phyloP scores from a whole-genome alignment of 2,113 vertebrate species.

The Xenotilapia flavipinnis region DNA sequence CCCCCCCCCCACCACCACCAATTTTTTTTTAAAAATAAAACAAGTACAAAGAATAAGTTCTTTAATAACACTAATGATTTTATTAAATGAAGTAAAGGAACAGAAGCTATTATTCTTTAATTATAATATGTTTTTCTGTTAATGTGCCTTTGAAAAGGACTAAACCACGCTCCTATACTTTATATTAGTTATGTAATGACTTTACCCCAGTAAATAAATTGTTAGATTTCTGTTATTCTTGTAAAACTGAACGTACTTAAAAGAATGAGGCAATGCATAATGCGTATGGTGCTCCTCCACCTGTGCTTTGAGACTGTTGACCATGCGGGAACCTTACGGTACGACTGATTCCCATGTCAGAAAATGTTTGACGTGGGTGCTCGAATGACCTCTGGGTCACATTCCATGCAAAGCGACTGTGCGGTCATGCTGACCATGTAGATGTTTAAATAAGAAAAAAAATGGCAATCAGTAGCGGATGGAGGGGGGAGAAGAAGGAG shows the following conservation, averaged over 20 bases:
- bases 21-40: neutral
- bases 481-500: neutral
- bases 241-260: neutral
- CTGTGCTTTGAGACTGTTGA: slow-evolving; percentile 12
- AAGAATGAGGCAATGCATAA: neutral
- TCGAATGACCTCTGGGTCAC: slow-evolving; percentile 59
- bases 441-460: slow-evolving; percentile 69
- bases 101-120: neutral
- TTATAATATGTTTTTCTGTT: neutral
- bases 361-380: slow-evolving; percentile 47
- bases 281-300: neutral
- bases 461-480: slow-evolving; percentile 16
- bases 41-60: neutral
- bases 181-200: neutral
- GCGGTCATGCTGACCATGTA: slow-evolving; percentile 56
- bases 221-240: neutral
- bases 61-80: neutral
- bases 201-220: neutral
- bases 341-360: slow-evolving; percentile 25
- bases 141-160: neutral
- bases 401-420: slow-evolving; percentile 48
- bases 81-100: neutral
- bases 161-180: neutral
- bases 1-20: rapidly evolving
- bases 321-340: slow-evolving; percentile 8